A percentile compares a stretch with the other conserved stretches of the same genome.
Evolutionary conservation across 2,888 invertebrate species (phyloP).

Genomic region (Disparrhopalites patrizii): DNA sequence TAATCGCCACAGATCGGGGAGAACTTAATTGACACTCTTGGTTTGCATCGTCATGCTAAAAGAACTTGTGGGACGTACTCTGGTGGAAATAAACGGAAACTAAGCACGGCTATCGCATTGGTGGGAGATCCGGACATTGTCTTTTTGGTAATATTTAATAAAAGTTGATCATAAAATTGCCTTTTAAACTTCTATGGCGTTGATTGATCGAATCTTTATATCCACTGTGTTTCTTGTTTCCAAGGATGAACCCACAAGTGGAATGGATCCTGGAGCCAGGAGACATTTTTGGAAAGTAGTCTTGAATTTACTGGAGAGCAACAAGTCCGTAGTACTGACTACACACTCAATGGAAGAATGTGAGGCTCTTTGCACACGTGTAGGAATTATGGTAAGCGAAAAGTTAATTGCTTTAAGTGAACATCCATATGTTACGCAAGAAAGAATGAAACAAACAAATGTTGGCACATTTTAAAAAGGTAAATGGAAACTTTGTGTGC

Average conservation of each 20-base stretch:
- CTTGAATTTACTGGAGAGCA: constrained; percentile 56
- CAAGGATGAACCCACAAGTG: constrained; percentile 70
- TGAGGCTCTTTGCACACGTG: constrained; percentile 57
- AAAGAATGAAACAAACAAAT: too few species aligned
- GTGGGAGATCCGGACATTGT: constrained; percentile 66
- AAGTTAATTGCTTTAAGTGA: too few species aligned
- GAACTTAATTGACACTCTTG: constrained; percentile 61
- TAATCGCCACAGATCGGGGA: too few species aligned
- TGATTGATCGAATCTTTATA: constrained; percentile 49
- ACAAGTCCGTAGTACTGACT: constrained; percentile 64
- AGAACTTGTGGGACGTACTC: constrained; percentile 51
- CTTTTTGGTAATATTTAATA: constrained; percentile 52
- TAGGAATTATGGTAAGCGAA: constrained; percentile 57
- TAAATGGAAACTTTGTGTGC: too few species aligned
- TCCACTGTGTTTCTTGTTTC: too few species aligned
- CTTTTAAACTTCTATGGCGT: neutral
- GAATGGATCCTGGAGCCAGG: constrained; percentile 63
- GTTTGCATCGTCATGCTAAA: constrained; percentile 58
- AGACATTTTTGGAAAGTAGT: constrained; percentile 61
- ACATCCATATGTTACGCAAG: too few species aligned
- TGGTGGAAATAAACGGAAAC: constrained; percentile 75
- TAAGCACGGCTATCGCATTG: constrained; percentile 74
- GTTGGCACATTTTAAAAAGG: too few species aligned
- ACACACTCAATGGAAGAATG: constrained; percentile 65
- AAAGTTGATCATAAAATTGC: neutral